Base-by-base conservation (phyloP, 2,797 vertebrate genomes). In the Falco berigora region DNA sequence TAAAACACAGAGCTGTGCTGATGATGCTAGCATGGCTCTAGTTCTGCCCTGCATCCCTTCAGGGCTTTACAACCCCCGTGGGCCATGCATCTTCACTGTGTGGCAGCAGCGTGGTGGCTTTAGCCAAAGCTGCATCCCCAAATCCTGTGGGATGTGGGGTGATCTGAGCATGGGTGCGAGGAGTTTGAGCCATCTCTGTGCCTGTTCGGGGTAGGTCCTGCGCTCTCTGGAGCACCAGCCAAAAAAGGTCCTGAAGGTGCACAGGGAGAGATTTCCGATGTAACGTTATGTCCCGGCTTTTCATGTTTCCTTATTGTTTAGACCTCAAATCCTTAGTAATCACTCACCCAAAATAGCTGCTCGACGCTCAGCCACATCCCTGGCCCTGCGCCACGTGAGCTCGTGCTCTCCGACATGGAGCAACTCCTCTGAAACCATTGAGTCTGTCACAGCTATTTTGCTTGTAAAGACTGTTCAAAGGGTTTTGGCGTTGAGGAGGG, bases 201-300 rank as follows among this genome's bases (percentile, higher is more conserved):
- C 47, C 2, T 2, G 2, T 56, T 40, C 58, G 77, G 56, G 4
- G 6, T 46, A 34, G 47, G 14, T 67, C 69, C 76, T 40, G 59
- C 1, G 2, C 34, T 66, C n/a, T 50, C 75, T 8, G 34, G 34
- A 77, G 72, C 6, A 10, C 66, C 69, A 40, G 83, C 9, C 36
- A 46, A 50, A 83, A 92, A 91, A 94, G 23, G 58, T 91, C 88
- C 88, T 91, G 91, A 96, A 23, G 42, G 28, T 58, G 69, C 83
- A 88, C 32, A 50, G 42, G 0, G 3, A 80, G 91, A 42, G 62
- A 71, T 92, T 94, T 80, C 69, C 28, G 28, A 8, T 4, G 28
- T 73, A 69, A 44, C 17, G 1, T 1, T 3, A 47, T 47, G 83
- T 46, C 62, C 80, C 30, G 5, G 92, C 86, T 80, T 63, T 74